Evolutionary conservation across 1,140 invertebrate species (phyloP).

Genomic region (Teleogryllus occipitalis): DNA sequence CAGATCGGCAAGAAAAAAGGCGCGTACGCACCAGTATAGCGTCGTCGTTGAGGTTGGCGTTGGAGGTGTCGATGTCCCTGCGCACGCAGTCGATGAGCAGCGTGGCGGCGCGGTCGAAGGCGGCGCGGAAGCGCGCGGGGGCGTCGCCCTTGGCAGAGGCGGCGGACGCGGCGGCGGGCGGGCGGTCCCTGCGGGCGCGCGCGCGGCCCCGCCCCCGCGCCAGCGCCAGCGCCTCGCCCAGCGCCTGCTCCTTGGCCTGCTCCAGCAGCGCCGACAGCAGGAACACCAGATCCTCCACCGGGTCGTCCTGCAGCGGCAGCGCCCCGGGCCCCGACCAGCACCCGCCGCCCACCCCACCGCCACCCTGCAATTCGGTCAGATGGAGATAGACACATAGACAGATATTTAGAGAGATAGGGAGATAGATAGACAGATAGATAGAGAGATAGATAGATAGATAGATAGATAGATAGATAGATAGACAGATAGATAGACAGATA

Average conservation of each 20-base stretch:
- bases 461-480: no score
- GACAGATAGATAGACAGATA: no score
- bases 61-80: slow-evolving; percentile 42
- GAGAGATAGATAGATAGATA: no score
- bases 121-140: slow-evolving; percentile 28
- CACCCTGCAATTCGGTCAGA: no score
- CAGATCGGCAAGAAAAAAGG: no score
- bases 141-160: background rate
- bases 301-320: slow-evolving; percentile 18
- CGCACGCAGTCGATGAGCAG: slow-evolving; percentile 50
- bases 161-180: background rate
- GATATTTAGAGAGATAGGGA: no score
- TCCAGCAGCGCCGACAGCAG: slow-evolving; percentile 50
- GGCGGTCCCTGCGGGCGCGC: background rate
- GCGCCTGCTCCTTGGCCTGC: slow-evolving; percentile 41
- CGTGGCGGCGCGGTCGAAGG: slow-evolving; percentile 47
- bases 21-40: slow-evolving; percentile 32
- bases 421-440: no score
- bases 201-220: background rate
- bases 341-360: no score
- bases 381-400: no score
- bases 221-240: background rate
- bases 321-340: no score
- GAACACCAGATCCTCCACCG: slow-evolving; percentile 49
- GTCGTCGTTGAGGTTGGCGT: slow-evolving; percentile 42